Percentiles rank a stretch among this genome's conserved stretches.
These are phyloP conservation scores for Equus przewalskii DNA, from an alignment of 2,113 vertebrate species.

Conservation along the genomic window DNA sequence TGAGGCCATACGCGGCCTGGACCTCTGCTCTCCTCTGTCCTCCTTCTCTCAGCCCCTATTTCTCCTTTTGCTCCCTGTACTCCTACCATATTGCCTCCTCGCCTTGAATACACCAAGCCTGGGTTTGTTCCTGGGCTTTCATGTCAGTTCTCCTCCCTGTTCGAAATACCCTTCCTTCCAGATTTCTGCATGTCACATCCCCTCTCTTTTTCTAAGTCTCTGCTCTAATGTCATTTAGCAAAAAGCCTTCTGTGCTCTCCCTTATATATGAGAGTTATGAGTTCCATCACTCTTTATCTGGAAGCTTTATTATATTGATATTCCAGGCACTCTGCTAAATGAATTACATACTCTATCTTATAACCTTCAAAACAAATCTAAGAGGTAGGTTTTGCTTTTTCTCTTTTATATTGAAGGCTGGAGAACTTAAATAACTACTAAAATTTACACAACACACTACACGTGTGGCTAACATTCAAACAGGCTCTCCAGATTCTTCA, in stretches of 20 bases:
- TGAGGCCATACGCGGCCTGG: background rate
- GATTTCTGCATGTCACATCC: background rate
- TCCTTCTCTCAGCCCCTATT: background rate
- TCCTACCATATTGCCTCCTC: background rate
- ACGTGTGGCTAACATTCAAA: background rate
- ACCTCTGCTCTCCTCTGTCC: background rate
- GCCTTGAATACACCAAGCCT: background rate
- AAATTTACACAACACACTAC: background rate
- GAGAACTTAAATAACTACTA: background rate
- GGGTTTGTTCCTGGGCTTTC: background rate
- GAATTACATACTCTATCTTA: background rate
- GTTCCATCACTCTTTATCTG: background rate
- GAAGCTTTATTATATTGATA: background rate
- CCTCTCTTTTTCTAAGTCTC: background rate
- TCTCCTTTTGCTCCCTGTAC: background rate
- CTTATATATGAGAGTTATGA: background rate
- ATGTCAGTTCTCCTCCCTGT: background rate
- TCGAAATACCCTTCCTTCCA: background rate
- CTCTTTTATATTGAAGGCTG: background rate
- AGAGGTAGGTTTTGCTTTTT: background rate
- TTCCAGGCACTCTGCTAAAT: background rate
- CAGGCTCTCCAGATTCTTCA: background rate
- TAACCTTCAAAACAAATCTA: conserved; percentile 9
- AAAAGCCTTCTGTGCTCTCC: background rate
- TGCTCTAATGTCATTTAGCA: background rate